Evolutionary conservation across 2,797 vertebrate species (phyloP), one percentile per base, ranked within the genome.

Genomic region (Enoplosus armatus): DNA sequence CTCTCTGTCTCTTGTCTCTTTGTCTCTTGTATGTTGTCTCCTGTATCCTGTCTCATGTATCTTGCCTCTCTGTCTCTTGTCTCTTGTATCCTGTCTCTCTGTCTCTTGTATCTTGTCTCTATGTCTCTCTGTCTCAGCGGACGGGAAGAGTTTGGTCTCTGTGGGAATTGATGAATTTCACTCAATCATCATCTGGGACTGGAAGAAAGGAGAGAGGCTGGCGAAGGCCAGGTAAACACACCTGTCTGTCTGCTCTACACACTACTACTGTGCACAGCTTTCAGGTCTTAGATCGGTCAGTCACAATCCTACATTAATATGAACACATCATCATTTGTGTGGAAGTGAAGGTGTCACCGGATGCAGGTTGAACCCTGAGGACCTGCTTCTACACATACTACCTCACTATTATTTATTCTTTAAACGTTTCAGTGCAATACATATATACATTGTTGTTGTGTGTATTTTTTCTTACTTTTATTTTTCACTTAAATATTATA

Each of bases 121-220:
- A 1, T 76, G 18, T 48, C n/a, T 18, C 1, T 60, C 9, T 69
- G 8, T 48, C 26, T 75, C 90, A 99, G 98, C 94, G 27, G 98
- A 99, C 59, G 98, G 98, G 68, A 99, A 98, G 92, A 97, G 92
- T 87, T 92, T 99, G 91, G 93, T 97, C 66, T 99, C 98, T 0
- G 93, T 98, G 84, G 98, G 97, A 68, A 95, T 99, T 61, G 98
- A 99, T 77, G 97, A 99, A 75, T 96, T 95, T 78, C 98, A 99
- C 86, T 96, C 95, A 83, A 96, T 99, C 51, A 96, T 98, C 45
- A 95, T 98, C 85, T 99, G 98, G 98, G 98, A 99, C 85, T 99
- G 98, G 98, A 99, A 97, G 86, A 98, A 97, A 88, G 98, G 98
- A 75, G 98, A 99, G 88, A 96, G 97, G 79, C 93, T 98, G 75